Evolutionary conservation across 64 coral and sea anemone species (phyloP), one percentile per base, ranked within the genome.

Genomic region (Platygyra sinensis): DNA sequence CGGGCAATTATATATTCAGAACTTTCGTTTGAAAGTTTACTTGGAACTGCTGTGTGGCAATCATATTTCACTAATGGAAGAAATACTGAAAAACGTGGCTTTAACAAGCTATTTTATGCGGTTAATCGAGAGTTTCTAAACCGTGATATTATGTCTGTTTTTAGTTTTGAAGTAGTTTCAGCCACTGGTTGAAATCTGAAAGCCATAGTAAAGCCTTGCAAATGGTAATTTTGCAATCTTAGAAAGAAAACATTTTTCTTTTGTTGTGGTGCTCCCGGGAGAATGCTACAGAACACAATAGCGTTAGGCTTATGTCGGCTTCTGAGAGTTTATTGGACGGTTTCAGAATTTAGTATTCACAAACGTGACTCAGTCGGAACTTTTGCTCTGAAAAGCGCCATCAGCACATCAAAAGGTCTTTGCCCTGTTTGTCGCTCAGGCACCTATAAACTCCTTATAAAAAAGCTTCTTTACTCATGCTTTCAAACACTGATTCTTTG

Each of bases 401-500:
- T 73, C 30, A 73, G 71, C 71, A 29, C 22, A 27, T 60, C 59
- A 16, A 46, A 12, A 12, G 32, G 10, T 12, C 8, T 36, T 64
- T 83, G 8, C 12, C 36, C 65, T 63, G 33, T 2, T 19, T 61
- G 62, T 10, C 20, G 55, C 32, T 83, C 80, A 83, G 61, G 60
- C 5, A 24, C 20, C 15, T 31, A 67, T 67, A 83, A 83, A 65
- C 80, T 64, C 62, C 80, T 83, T 83, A 83, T 1, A 39, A 39
- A 83, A 39, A 83, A 83, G 80, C 60, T 61, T 65, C 61, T 83
- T 83, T 83, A 8, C 32, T 83, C 31, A 31, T 67, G 36, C 79
- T 81, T 62, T 25, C 16, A 24, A 69, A 69, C n/a, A 27, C 65
- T 69, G 16, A 57, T 57, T 57, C 54, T 57, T 57, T 57, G 54